Conservation (phyloP, 2,797 vertebrate species). For the Allobates femoralis region DNA sequence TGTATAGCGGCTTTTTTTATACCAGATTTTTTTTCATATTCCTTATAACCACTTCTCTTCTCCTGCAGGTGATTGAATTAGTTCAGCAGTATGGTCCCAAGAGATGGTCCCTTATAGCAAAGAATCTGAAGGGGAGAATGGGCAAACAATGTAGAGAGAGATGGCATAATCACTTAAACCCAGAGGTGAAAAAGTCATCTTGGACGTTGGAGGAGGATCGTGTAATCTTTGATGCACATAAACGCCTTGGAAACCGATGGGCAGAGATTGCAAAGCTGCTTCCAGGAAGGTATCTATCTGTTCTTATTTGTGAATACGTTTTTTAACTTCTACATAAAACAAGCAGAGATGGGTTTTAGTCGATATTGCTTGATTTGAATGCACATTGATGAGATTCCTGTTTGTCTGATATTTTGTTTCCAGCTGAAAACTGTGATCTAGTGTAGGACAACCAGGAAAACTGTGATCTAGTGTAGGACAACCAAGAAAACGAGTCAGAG, state of each 20-base stretch:
- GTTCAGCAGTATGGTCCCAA: slow-evolving; percentile 98
- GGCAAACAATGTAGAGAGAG: slow-evolving; percentile 97
- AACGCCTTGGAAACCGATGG: slow-evolving; percentile 96
- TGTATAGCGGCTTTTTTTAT: too few species aligned
- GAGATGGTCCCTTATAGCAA: slow-evolving; percentile 97
- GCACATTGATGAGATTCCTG: too few species aligned
- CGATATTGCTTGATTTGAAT: not conserved
- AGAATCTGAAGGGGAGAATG: slow-evolving; percentile 97
- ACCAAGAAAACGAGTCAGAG: too few species aligned
- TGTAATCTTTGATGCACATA: slow-evolving; percentile 97
- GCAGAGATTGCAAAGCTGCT: slow-evolving; percentile 99
- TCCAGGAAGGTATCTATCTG: slow-evolving; percentile 86
- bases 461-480: too few species aligned
- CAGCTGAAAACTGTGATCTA: too few species aligned
- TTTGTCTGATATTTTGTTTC: too few species aligned
- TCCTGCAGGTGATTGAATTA: slow-evolving; percentile 90
- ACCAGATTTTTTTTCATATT: too few species aligned
- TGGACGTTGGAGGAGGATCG: slow-evolving; percentile 98
- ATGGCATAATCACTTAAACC: slow-evolving; percentile 99
- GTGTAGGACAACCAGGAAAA: too few species aligned
- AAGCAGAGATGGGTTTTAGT: not conserved
- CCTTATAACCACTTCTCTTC: not conserved
- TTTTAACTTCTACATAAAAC: not conserved
- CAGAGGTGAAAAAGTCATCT: slow-evolving; percentile 97
- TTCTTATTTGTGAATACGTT: not conserved